Conservation (phyloP, 2,888 invertebrate genomes). For the Chloroclysta siterata region DNA sequence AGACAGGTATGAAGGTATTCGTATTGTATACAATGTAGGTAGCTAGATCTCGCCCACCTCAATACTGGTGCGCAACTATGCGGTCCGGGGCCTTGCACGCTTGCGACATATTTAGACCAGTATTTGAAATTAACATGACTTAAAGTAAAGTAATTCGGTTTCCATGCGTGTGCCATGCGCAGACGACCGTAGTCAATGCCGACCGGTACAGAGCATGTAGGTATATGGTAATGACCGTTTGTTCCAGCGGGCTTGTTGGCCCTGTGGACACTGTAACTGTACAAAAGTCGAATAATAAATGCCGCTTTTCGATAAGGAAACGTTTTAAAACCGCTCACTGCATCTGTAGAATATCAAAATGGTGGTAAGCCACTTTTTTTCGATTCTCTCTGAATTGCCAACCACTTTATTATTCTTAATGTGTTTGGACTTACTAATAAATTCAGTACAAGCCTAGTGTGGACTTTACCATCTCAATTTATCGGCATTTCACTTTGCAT, state of each 20-base stretch:
- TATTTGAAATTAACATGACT: constrained; percentile 66
- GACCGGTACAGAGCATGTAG: constrained; percentile 56
- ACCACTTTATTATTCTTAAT: constrained; percentile 38
- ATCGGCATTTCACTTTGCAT: constrained; percentile 29
- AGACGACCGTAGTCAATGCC: constrained; percentile 69
- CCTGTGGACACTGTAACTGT: constrained; percentile 48
- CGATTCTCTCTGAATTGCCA: constrained; percentile 15
- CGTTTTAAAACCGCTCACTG: constrained; percentile 46
- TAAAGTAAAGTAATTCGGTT: constrained; percentile 57
- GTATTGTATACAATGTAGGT: constrained; percentile 44
- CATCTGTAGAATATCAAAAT: constrained; percentile 45
- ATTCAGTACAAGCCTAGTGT: constrained; percentile 24
- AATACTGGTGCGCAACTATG: constrained; percentile 59
- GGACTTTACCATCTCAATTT: constrained; percentile 27
- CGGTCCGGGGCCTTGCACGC: constrained; percentile 65
- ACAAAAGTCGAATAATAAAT: constrained; percentile 55
- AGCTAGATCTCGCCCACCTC: constrained; percentile 57
- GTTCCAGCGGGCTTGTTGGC: constrained; percentile 45
- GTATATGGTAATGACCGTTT: constrained; percentile 70
- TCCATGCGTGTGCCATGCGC: constrained; percentile 48
- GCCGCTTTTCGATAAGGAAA: constrained; percentile 52
- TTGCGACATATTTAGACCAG: constrained; percentile 66
- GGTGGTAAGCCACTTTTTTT: constrained; percentile 26
- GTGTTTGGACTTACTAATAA: constrained; percentile 30
- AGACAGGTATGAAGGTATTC: constrained; percentile 23